phyloP scores from a whole-genome alignment of 2,888 invertebrate genomes.

The Rhogogaster chlorosoma region DNA sequence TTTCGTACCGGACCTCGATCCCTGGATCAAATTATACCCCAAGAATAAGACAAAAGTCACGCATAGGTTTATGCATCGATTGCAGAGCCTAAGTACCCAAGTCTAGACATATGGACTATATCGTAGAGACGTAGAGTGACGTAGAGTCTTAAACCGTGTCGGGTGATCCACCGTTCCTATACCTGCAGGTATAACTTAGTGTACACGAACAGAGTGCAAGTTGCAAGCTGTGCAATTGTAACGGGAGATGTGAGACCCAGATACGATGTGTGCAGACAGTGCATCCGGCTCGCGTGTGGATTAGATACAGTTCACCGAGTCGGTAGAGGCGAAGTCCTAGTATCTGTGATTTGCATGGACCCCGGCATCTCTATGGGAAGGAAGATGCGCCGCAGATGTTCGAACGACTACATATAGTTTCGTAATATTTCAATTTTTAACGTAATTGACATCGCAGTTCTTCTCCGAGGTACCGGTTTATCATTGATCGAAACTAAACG shows the following conservation, averaged over 20 bases:
- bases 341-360: slow-evolving; percentile 30
- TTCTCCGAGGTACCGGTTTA: neutral
- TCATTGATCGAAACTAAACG: slow-evolving; percentile 4
- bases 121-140: neutral
- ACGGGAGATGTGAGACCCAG: slow-evolving; percentile 57
- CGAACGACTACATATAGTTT: neutral
- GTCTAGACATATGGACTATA: neutral
- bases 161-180: neutral
- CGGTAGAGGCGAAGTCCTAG: neutral
- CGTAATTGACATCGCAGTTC: slow-evolving; percentile 34
- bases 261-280: slow-evolving; percentile 61
- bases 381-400: slow-evolving; percentile 16
- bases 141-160: slow-evolving; percentile 5
- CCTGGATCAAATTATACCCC: neutral
- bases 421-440: slow-evolving; percentile 30
- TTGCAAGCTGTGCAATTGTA: slow-evolving; percentile 36
- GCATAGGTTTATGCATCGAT: neutral
- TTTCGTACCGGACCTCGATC: neutral
- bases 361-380: neutral
- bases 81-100: neutral
- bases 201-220: neutral
- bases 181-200: neutral
- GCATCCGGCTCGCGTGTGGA: slow-evolving; percentile 61
- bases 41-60: neutral
- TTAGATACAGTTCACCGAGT: slow-evolving; percentile 39